phyloP scores from a whole-genome alignment of 2,888 invertebrate genomes.

The Cyaniris semiargus region DNA sequence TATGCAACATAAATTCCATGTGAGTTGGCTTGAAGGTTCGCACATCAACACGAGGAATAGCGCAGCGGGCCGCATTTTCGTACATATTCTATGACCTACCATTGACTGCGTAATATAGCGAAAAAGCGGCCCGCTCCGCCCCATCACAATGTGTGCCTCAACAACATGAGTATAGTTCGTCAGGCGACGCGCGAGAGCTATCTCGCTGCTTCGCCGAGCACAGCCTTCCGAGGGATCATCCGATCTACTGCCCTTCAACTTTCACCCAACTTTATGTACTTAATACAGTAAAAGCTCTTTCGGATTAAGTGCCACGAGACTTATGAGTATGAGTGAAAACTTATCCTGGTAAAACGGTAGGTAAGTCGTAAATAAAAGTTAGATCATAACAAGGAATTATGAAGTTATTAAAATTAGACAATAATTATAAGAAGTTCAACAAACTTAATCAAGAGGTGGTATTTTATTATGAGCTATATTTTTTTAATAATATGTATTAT shows the following conservation, averaged over 20 bases:
- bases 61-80: too few relatives aligned
- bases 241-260: not conserved
- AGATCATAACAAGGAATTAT: not conserved
- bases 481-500: too few relatives aligned
- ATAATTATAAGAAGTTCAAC: too few relatives aligned
- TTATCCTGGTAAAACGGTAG: not conserved
- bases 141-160: not conserved
- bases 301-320: not conserved
- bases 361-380: not conserved
- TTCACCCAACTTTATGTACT: not conserved
- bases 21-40: too few relatives aligned
- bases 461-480: too few relatives aligned
- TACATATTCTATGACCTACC: too few relatives aligned
- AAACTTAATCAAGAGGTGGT: too few relatives aligned
- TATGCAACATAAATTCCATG: too few relatives aligned
- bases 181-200: not conserved
- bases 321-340: not conserved
- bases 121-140: too few relatives aligned
- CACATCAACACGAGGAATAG: too few relatives aligned
- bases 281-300: not conserved
- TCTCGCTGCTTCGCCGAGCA: not conserved
- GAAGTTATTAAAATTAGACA: too few relatives aligned
- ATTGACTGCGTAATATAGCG: not conserved
- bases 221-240: not conserved
- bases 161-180: not conserved